These are phyloP conservation scores for Peromyscus leucopus DNA, from an alignment of 2,113 vertebrate species.

Conservation along the genomic window DNA sequence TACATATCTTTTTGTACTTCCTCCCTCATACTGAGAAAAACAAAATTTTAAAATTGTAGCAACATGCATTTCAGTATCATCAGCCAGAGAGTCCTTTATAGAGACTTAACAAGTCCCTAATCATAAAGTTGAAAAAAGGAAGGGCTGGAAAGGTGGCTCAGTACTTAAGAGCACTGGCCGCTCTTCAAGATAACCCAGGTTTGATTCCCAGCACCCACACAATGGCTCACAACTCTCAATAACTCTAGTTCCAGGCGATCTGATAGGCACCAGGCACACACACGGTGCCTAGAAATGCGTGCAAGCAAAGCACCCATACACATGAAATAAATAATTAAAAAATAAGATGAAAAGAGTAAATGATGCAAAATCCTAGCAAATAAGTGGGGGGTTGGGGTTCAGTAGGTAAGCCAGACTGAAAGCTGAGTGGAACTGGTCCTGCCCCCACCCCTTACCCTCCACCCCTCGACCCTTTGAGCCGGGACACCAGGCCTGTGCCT, in stretches of 20 bases:
- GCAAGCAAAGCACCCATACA: background rate
- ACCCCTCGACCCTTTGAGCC: background rate
- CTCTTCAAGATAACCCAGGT: background rate
- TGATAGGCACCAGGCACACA: background rate
- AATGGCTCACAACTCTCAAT: background rate
- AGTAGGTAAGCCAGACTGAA: background rate
- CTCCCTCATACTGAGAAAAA: background rate
- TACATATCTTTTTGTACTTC: background rate
- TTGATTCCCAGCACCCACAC: background rate
- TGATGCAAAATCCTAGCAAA: background rate
- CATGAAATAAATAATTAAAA: background rate
- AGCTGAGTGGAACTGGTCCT: background rate
- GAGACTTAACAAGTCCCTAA: background rate
- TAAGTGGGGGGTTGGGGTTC: fast-evolving
- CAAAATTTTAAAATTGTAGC: background rate
- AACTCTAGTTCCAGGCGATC: background rate
- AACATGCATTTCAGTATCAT: background rate
- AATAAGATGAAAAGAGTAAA: background rate
- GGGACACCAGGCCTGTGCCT: background rate
- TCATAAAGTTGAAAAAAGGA: background rate
- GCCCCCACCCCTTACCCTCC: no score
- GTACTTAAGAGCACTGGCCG: background rate
- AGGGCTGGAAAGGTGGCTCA: background rate
- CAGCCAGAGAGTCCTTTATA: background rate
- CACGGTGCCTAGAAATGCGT: background rate